Conservation (phyloP, 2,113 vertebrate genomes). For the Lepidothrix coronata region DNA sequence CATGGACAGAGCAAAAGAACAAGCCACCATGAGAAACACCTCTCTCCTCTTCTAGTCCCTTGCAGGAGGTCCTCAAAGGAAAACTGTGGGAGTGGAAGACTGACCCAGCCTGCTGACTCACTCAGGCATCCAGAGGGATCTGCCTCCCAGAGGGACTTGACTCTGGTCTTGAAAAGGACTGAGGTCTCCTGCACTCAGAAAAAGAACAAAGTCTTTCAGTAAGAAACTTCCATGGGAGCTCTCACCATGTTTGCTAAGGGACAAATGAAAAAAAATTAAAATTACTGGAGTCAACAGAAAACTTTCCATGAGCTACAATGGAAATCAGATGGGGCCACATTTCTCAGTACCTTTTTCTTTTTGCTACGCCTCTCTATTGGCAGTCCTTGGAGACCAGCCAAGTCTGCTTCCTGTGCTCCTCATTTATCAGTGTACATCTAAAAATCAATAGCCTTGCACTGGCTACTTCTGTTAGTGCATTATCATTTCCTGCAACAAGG, state of each 20-base stretch:
- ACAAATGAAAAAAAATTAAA: not conserved
- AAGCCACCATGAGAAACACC: not conserved
- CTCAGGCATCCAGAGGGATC: not conserved
- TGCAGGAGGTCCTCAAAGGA: not conserved
- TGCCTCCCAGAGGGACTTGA: not conserved
- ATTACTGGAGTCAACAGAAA: not conserved
- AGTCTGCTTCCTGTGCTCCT: conserved; percentile 6
- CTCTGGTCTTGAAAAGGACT: not conserved
- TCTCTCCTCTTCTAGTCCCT: not conserved
- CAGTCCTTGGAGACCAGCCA: not conserved
- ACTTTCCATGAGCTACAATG: not conserved
- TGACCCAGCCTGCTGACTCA: not conserved
- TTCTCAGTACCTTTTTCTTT: not conserved
- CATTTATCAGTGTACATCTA: not conserved
- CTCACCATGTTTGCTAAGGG: not conserved
- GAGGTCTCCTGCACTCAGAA: not conserved
- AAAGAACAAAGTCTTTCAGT: not conserved
- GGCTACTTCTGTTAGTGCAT: not conserved
- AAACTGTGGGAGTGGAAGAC: not conserved
- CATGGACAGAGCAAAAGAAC: not conserved
- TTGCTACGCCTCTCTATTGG: not conserved
- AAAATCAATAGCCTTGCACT: conserved; percentile 17
- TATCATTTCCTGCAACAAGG: conserved; percentile 26
- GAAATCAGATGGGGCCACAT: not conserved
- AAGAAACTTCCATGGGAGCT: not conserved